Evolutionary conservation across 1,140 invertebrate species (phyloP), one percentile per base, ranked within the genome.

Genomic region (Drosophila mayri): DNA sequence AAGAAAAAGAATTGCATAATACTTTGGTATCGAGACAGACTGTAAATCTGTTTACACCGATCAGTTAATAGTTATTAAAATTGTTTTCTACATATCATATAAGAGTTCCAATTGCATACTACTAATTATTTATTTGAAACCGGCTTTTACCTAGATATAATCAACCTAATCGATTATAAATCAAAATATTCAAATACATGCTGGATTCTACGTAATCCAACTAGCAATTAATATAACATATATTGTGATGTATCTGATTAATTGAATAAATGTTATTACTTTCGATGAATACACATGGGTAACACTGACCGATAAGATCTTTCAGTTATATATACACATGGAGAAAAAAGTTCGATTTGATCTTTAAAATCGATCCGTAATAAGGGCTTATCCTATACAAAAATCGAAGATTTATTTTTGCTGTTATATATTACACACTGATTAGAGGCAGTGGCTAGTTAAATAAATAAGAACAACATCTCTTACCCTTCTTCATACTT

Each of bases 341-440:
- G 14, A 14, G 22, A 37, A 16, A 16, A 37, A 37, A 22, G 8
- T 30, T 16, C 7, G 12, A 20, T 20, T 14, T 37, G 8, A 61
- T 61, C 44, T 25, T 54, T 11, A 60, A 32, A 28, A 32, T 22
- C 10, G 4, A 37, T 49, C 1, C 11, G 12, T 30, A 18, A 16
- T 12, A 32, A 14, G 4, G 20, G 4, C 2, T 38, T 30, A 16
- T 40, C 8, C 2, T 20, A 4, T 25, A 20, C 2, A 8, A 41
- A 10, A 16, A 9, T 22, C 8, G 0, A 35, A 20, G 3, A 20
- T 43, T 57, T 55, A 20, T 37, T 22, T 43, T n/a, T n/a, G 18
- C 40, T 58, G 32, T 73, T 37, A 58, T 35, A 57, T 35, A 47
- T 47, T 44, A 35, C 1, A 72, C 28, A 0, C 37, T 50, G 68